phyloP scores from a whole-genome alignment of 2,888 invertebrate species.

The Callosobruchus maculatus region DNA sequence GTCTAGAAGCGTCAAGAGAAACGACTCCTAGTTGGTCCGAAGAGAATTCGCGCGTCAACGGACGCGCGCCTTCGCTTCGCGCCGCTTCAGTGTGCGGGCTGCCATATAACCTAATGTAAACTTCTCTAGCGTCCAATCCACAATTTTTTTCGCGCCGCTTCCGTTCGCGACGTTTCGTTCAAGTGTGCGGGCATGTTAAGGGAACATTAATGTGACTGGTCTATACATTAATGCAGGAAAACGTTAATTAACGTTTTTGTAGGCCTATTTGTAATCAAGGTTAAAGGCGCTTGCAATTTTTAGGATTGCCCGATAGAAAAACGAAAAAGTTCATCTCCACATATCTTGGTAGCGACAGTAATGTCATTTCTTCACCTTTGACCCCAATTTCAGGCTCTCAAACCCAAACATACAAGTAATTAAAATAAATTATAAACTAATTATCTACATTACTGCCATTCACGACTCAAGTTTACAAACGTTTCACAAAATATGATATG shows the following conservation, averaged over 20 bases:
- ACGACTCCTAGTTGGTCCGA: too few relatives aligned
- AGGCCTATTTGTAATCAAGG: neutral
- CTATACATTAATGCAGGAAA: too few relatives aligned
- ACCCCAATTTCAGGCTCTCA: neutral
- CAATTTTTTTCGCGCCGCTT: too few relatives aligned
- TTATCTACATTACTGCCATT: neutral
- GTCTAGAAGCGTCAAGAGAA: too few relatives aligned
- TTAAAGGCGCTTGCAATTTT: neutral
- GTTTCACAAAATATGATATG: neutral
- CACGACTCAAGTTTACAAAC: neutral
- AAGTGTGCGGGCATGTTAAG: too few relatives aligned
- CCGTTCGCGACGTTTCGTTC: too few relatives aligned
- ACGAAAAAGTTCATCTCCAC: neutral
- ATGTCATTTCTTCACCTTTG: neutral
- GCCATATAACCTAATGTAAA: too few relatives aligned
- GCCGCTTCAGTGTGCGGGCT: too few relatives aligned
- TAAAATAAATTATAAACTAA: neutral
- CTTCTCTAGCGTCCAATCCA: too few relatives aligned
- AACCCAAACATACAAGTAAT: neutral
- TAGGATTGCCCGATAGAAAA: neutral
- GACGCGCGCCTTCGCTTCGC: too few relatives aligned
- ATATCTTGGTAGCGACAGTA: neutral
- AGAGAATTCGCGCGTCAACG: too few relatives aligned
- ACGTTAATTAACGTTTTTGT: neutral
- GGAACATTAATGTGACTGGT: too few relatives aligned